Base-by-base conservation (phyloP, 2,797 vertebrate genomes). In the Pseudomugil gertrudae region DNA sequence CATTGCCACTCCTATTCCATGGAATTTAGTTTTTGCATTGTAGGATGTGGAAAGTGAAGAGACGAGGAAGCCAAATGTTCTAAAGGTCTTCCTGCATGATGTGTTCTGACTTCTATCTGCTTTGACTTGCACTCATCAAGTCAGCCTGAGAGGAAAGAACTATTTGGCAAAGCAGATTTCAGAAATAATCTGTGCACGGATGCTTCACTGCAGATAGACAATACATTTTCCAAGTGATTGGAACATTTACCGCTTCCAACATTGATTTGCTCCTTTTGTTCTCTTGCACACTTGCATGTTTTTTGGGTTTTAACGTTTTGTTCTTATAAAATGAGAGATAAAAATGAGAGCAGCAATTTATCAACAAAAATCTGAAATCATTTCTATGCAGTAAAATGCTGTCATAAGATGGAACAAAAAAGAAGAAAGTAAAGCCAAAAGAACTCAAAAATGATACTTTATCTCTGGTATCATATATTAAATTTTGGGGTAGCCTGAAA, bases 81-180 rank as follows among this genome's bases (percentile, higher is more conserved):
- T 43, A n/a, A 57, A 59, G 63, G 79, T 81, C 83, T 79, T 65
- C 50, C 43, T 35, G 63, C 75, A 60, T 74, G 83, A 74, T 64
- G 50, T 50, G 71, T 75, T 73, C 64, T 73, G 52, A 61, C 69
- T 84, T 79, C 85, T 84, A 85, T 86, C 74, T 50, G 9, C 67
- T 87, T 79, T 79, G 77, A 81, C 73, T 83, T 62, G 51, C 63
- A 58, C 60, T 57, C 75, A 27, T 40, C 40, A 66, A 66, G 71
- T n/a, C 43, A 51, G 26, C 24, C 6, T 53, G 50, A 66, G 32
- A 66, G 59, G 35, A 17, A 17, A n/a, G 40, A 58, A 57, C 33
- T 52, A 59, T 52, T 47, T 59, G 50, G 33, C 43, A 66, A 32
- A 61, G 59, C 30, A 50, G 43, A 64, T 26, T 38, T 14, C 30